Evolutionary conservation across 2,797 vertebrate genomes (phyloP).

Genomic region (Amblyraja radiata): DNA sequence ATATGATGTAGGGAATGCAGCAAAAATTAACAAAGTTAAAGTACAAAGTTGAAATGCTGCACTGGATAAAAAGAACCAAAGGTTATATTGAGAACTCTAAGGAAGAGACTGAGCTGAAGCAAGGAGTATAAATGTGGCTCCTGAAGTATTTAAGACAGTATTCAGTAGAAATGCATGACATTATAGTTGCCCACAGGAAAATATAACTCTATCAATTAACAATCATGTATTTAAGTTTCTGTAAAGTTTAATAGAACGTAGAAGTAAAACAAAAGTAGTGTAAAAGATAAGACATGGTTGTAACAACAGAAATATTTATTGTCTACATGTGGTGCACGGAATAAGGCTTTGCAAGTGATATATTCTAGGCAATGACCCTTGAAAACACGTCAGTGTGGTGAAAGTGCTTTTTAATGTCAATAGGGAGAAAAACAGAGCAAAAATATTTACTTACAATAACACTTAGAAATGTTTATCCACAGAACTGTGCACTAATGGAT

Average conservation of each 20-base stretch:
- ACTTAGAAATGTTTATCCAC: background rate
- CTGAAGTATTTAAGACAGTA: background rate
- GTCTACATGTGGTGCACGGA: background rate
- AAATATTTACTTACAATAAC: background rate
- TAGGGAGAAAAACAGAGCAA: background rate
- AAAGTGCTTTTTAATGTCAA: background rate
- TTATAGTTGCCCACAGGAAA: background rate
- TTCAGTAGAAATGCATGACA: background rate
- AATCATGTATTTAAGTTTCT: background rate
- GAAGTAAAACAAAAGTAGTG: background rate
- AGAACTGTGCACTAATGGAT: background rate
- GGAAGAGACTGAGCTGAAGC: background rate
- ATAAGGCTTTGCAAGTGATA: background rate
- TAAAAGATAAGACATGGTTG: background rate
- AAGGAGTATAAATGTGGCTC: background rate
- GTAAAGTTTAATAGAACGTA: background rate
- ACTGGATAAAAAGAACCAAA: background rate
- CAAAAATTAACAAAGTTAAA: background rate
- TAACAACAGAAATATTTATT: background rate
- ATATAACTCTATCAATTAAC: background rate
- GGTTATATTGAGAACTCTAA: background rate
- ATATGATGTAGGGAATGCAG: background rate
- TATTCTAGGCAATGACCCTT: background rate
- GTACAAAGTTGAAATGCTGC: background rate
- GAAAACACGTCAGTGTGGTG: background rate